Evolutionary conservation across 1,140 invertebrate species (phyloP).

Genomic region (Campoletis sonorensis): DNA sequence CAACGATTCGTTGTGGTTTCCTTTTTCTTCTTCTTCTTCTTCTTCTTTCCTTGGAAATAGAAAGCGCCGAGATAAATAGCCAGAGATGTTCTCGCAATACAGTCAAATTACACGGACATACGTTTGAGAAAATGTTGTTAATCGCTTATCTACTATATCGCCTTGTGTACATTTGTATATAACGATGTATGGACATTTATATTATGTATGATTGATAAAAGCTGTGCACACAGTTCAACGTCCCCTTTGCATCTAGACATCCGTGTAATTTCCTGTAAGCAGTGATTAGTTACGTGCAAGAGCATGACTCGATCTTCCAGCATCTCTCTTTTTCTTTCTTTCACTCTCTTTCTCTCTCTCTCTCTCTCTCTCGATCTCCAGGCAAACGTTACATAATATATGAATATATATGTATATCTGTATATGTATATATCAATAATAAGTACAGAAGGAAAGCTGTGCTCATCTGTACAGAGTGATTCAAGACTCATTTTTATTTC

Average conservation of each 20-base stretch:
- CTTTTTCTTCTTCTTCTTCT: neutral
- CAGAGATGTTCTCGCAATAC: neutral
- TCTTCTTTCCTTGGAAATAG: conserved; percentile 12
- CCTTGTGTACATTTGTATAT: neutral
- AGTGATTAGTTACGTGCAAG: conserved; percentile 45
- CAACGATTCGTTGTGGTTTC: neutral
- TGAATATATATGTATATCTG: neutral
- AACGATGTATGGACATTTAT: neutral
- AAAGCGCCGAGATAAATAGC: conserved; percentile 8
- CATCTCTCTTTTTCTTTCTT: neutral
- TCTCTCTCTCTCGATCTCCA: neutral
- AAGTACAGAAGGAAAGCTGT: neutral
- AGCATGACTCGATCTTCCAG: conserved; percentile 39
- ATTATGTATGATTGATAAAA: conserved; percentile 41
- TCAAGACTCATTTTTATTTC: neutral
- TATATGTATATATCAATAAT: no score
- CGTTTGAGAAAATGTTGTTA: conserved; percentile 12
- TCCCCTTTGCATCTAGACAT: conserved; percentile 35
- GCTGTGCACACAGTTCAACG: conserved; percentile 37
- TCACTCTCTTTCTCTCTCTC: neutral
- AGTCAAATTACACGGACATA: neutral
- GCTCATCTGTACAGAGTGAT: conserved; percentile 35
- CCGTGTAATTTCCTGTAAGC: conserved; percentile 45
- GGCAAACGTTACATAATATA: conserved; percentile 30
- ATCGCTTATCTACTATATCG: conserved; percentile 10